Conservation (phyloP, 1,140 invertebrate genomes). For the Luehdorfia chinensis region DNA sequence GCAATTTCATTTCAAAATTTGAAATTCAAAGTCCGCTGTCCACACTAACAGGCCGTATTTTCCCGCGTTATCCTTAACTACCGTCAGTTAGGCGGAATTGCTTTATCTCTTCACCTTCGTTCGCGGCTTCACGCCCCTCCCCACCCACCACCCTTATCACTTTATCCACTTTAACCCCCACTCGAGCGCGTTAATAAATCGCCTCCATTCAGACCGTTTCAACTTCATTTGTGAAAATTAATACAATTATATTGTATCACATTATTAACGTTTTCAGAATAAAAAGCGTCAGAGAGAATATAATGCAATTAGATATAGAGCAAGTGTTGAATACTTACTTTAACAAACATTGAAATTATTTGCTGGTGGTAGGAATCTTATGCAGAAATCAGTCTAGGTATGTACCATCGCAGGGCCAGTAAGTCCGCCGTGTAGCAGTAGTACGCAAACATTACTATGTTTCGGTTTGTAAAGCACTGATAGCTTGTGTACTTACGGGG, state of each 20-base stretch:
- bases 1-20: constrained; percentile 1
- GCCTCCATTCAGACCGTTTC: constrained; percentile 4
- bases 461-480: too few relatives aligned
- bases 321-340: too few relatives aligned
- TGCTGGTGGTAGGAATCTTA: too few relatives aligned
- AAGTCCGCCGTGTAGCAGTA: too few relatives aligned
- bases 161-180: neutral
- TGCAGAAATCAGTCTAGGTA: too few relatives aligned
- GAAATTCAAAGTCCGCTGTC: neutral
- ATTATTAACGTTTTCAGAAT: neutral
- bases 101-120: constrained; percentile 14
- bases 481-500: too few relatives aligned
- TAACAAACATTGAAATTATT: too few relatives aligned
- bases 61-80: constrained; percentile 1
- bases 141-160: neutral
- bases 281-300: too few relatives aligned
- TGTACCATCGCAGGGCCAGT: too few relatives aligned
- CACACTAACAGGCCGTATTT: neutral
- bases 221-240: constrained; percentile 2
- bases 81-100: constrained; percentile 13
- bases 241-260: neutral
- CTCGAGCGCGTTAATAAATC: constrained; percentile 11
- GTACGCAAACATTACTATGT: too few relatives aligned
- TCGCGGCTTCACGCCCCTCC: neutral
- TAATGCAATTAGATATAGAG: too few relatives aligned